Conservation (phyloP, 2,888 invertebrate genomes). For the Cremastinae sp. region DNA sequence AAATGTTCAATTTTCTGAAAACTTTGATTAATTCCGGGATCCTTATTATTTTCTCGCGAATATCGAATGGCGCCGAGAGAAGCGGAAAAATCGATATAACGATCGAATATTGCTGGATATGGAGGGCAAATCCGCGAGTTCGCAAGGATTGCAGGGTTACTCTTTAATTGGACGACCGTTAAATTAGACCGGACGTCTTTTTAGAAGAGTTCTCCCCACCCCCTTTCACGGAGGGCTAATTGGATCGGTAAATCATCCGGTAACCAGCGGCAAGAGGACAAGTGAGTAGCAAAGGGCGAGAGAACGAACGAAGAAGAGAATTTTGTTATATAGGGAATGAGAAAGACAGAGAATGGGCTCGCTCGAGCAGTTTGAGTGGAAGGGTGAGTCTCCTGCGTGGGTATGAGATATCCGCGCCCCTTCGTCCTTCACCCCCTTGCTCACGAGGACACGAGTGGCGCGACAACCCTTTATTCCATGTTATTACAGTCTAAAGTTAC, state of each 20-base stretch:
- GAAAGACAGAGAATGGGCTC: conserved; percentile 39
- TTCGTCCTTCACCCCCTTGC: neutral
- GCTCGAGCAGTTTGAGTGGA: conserved; percentile 40
- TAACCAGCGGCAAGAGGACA: conserved; percentile 70
- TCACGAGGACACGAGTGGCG: conserved; percentile 49
- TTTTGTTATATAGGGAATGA: conserved; percentile 30
- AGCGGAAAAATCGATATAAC: neutral
- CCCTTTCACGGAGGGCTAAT: conserved; percentile 74
- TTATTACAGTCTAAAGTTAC: conserved; percentile 80
- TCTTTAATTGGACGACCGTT: conserved; percentile 80
- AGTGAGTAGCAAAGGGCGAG: conserved; percentile 33
- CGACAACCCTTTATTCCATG: conserved; percentile 79
- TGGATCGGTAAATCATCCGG: conserved; percentile 81
- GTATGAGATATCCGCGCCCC: conserved; percentile 71
- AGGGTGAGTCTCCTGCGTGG: conserved; percentile 58
- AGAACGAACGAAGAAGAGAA: conserved; percentile 12
- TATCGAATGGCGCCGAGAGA: neutral
- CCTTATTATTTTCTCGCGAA: conserved; percentile 7
- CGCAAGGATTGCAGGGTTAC: conserved; percentile 68
- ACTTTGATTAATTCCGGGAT: neutral
- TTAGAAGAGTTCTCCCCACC: conserved; percentile 71
- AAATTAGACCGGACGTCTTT: conserved; percentile 80
- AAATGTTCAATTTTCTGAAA: conserved; percentile 12
- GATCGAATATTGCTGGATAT: neutral
- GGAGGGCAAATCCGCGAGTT: conserved; percentile 11